Conservation (phyloP, 2,113 vertebrate genomes). For the Pteropus alecto region DNA sequence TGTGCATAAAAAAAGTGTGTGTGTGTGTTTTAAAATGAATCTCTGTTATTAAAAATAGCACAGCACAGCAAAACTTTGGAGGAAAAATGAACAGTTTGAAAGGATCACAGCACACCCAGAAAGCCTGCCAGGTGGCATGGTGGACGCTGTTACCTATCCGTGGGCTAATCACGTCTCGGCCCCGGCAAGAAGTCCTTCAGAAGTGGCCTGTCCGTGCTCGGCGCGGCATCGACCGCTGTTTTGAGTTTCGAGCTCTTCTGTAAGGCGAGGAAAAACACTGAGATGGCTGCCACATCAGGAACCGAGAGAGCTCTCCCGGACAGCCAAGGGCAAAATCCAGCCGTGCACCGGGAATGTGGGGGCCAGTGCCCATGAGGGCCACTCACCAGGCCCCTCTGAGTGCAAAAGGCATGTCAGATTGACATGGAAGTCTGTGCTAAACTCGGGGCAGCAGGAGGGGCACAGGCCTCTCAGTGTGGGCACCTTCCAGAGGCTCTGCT, state of each 20-base stretch:
- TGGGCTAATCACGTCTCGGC: constrained; percentile 87
- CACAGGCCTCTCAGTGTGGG: neutral
- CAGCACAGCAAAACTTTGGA: constrained; percentile 85
- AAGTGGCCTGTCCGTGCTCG: constrained; percentile 89
- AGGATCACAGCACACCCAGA: constrained; percentile 77
- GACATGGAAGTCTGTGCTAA: neutral
- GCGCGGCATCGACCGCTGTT: constrained; percentile 82
- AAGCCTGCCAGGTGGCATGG: neutral
- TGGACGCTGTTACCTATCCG: constrained; percentile 88
- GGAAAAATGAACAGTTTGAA: constrained; percentile 78
- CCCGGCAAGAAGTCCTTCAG: constrained; percentile 88
- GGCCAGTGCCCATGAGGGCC: neutral
- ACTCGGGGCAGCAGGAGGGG: neutral
- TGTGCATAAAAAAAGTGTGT: constrained; percentile 28
- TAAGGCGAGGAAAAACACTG: constrained; percentile 87
- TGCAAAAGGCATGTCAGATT: rapidly evolving
- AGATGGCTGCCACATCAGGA: constrained; percentile 40
- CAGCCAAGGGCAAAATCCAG: constrained; percentile 38
- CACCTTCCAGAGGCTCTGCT: neutral
- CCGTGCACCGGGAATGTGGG: neutral
- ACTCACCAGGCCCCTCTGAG: neutral
- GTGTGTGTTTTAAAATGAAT: neutral
- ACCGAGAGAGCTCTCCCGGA: neutral
- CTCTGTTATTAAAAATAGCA: constrained; percentile 57
- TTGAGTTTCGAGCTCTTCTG: constrained; percentile 88